Evolutionary conservation across 1,140 invertebrate species (phyloP).

Genomic region (Belonocnema kinseyi): DNA sequence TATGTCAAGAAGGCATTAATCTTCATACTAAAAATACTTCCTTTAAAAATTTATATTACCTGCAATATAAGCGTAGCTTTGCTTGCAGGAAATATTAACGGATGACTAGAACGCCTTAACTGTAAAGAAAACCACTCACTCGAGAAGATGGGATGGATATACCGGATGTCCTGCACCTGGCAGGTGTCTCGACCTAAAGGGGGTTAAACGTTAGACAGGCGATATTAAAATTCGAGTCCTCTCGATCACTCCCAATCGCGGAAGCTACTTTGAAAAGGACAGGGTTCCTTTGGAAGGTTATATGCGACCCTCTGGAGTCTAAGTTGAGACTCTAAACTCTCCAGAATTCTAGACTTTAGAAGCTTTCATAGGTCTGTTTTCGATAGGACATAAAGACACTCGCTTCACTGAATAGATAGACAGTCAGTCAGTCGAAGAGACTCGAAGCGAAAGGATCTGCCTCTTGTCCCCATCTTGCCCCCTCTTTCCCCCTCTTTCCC

Average conservation of each 20-base stretch:
- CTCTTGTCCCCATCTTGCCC: background rate
- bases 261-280: conserved; percentile 42
- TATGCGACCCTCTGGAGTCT: too few species aligned
- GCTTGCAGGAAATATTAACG: background rate
- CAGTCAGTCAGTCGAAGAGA: conserved; percentile 8
- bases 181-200: conserved; percentile 19
- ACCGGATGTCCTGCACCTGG: background rate
- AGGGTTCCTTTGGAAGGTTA: conserved; percentile 2
- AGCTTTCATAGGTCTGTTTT: conserved; percentile 14
- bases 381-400: background rate
- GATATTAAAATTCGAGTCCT: conserved; percentile 59
- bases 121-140: conserved; percentile 5
- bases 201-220: conserved; percentile 28
- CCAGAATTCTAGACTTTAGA: background rate
- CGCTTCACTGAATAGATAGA: conserved; percentile 21
- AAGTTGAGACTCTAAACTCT: background rate
- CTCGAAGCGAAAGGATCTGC: background rate
- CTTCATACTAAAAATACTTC: background rate
- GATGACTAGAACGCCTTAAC: background rate
- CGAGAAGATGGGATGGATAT: conserved; percentile 43
- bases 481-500: too few species aligned
- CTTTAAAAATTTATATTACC: background rate
- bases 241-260: conserved; percentile 35
- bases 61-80: background rate
- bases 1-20: too few species aligned